Base-by-base conservation (phyloP, 2,888 invertebrate genomes). In the Dynastes grantii region DNA sequence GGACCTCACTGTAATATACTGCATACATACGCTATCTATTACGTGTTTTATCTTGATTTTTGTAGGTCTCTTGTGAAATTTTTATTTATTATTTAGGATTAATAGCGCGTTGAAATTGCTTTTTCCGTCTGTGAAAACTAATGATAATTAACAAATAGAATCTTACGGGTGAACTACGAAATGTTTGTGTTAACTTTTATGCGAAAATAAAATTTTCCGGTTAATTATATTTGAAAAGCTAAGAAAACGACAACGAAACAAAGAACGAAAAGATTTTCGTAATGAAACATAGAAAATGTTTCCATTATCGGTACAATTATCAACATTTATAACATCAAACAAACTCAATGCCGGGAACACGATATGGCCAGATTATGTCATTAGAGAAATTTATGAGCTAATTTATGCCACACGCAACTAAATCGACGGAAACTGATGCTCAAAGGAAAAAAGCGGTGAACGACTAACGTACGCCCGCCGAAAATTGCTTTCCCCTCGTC, bases 321-420 rank as follows among this genome's bases (percentile, higher is more conserved):
- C 77, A 68, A 22, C 77, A 68, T 68, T 77, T 61, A 75, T 75
- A 65, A 71, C 73, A 65, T 73, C 78, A 78, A 78, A 77, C 70
- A 77, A 77, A 76, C 55, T 49, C 27, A 27, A 68, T 76, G 58
- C 49, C 55, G 49, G 32, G 49, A 78, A 78, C 73, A 70, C 40
- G 73, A 73, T 71, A 78, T 73, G 55, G 55, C 55, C 27, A 73
- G 78, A 78, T 78, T 78, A 71, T 78, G 75, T 73, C 73, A 78
- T 78, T 78, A 78, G 37, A 73, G 65, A 73, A 78, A 65, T 71
- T 71, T 78, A 78, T 78, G 64, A 65, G 73, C 40, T 63, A 78
- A 78, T 73, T 73, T 73, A 65, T 65, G 65, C 65, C 32, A 51
- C 78, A 78, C 78, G 78, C 78, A 65, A 78, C 49, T 63, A 68